Conservation (phyloP, 2,113 vertebrate genomes). For the Istiophorus platypterus region DNA sequence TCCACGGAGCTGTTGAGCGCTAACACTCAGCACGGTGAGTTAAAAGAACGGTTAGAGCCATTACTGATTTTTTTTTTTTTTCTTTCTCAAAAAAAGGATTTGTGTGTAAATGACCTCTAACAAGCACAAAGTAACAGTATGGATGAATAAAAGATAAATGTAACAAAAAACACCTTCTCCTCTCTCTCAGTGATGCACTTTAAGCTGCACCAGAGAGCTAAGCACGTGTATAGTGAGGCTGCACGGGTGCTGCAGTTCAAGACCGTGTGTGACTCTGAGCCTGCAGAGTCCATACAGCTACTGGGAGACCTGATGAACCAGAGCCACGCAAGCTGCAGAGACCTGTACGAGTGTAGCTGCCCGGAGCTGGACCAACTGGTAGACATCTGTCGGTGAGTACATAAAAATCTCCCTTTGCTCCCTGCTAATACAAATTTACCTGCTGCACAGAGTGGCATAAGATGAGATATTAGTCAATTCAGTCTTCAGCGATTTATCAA, state of each 20-base stretch:
- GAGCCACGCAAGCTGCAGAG: conserved; percentile 94
- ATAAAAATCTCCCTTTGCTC: neutral
- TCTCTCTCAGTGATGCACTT: conserved; percentile 87
- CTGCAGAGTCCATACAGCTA: conserved; percentile 81
- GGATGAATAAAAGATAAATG: neutral
- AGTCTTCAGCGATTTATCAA: neutral
- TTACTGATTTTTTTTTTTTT: too few species aligned
- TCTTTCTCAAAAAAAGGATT: too few species aligned
- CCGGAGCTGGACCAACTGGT: conserved; percentile 94
- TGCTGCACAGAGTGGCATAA: neutral
- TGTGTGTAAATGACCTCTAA: neutral
- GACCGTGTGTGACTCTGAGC: conserved; percentile 87
- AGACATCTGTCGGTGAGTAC: conserved; percentile 93
- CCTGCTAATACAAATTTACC: neutral
- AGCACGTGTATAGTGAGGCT: conserved; percentile 95
- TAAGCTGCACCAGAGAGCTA: conserved; percentile 92
- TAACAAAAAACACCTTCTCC: neutral
- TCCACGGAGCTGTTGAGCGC: conserved; percentile 86
- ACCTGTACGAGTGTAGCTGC: conserved; percentile 97
- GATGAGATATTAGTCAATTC: neutral
- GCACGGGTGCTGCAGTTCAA: conserved; percentile 91
- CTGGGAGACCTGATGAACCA: conserved; percentile 95
- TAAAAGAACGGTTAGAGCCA: too few species aligned
- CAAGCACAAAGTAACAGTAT: neutral
- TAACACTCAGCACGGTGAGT: conserved; percentile 93